A percentile compares a stretch with the other conserved stretches of the same genome.
These are phyloP conservation scores for Bothrops alternatus DNA, from an alignment of 2,797 vertebrate genomes.

Conservation along the genomic window DNA sequence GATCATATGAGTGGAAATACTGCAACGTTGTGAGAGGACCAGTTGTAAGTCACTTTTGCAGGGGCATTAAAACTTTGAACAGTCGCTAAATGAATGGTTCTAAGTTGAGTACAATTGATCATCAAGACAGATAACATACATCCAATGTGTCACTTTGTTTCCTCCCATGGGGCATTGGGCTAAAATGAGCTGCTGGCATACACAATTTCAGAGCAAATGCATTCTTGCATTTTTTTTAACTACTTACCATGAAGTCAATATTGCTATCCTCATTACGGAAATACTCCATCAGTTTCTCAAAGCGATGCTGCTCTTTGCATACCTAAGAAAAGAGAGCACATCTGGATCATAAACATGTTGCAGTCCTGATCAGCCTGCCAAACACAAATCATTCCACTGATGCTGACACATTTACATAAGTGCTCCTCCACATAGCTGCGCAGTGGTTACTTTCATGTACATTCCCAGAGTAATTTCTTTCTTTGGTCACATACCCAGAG, in stretches of 20 bases:
- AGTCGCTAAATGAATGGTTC: background rate
- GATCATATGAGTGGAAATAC: background rate
- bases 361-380: background rate
- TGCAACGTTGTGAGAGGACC: background rate
- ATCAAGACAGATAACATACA: background rate
- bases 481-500: background rate
- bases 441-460: background rate
- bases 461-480: background rate
- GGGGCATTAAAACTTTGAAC: background rate
- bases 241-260: slow-evolving; percentile 95
- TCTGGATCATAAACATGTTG: background rate
- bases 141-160: background rate
- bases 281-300: slow-evolving; percentile 96
- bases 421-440: background rate
- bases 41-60: background rate
- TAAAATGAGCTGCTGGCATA: background rate
- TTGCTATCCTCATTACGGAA: slow-evolving; percentile 94
- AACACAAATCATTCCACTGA: background rate
- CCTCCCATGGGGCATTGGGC: background rate
- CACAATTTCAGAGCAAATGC: background rate
- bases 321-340: slow-evolving; percentile 72
- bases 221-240: background rate
- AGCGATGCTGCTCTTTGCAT: slow-evolving; percentile 94
- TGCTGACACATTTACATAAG: background rate
- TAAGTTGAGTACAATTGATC: background rate